Evolutionary conservation across 2,797 vertebrate species (phyloP).

Genomic region (Bradypodion pumilum): DNA sequence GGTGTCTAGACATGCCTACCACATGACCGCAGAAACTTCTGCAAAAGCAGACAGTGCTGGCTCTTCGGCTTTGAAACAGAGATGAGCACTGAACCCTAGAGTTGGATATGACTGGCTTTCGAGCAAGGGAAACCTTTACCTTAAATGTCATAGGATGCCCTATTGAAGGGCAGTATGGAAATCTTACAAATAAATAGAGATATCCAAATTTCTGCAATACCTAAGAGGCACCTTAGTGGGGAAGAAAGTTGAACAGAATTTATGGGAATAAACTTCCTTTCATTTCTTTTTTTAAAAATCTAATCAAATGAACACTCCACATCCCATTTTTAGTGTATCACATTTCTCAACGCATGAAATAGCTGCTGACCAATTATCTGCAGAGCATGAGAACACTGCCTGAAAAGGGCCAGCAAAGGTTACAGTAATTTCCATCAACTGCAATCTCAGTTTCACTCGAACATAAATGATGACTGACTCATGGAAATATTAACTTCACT

Average conservation of each 20-base stretch:
- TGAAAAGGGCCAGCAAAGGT: slow-evolving; percentile 54
- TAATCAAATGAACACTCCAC: neutral
- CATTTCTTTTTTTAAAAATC: neutral
- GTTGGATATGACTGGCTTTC: too few species aligned
- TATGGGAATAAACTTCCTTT: neutral
- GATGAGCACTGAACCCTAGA: too few species aligned
- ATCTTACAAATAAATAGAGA: neutral
- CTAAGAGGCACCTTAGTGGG: neutral
- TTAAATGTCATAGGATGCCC: too few species aligned
- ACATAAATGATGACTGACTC: slow-evolving; percentile 52
- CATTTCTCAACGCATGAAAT: slow-evolving; percentile 30
- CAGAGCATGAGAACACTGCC: slow-evolving; percentile 29
- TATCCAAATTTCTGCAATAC: neutral
- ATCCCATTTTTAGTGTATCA: neutral
- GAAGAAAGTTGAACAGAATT: slow-evolving; percentile 1
- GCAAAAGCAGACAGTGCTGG: too few species aligned
- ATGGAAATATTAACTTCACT: slow-evolving; percentile 60
- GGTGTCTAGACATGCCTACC: too few species aligned
- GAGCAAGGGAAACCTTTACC: too few species aligned
- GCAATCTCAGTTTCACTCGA: slow-evolving; percentile 54
- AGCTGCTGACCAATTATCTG: slow-evolving; percentile 38
- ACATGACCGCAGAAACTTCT: too few species aligned
- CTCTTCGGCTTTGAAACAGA: too few species aligned
- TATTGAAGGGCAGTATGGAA: neutral
- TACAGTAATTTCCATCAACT: slow-evolving; percentile 48